Conservation (phyloP, 2,888 invertebrate genomes). For the Trichopoda pennipes region DNA sequence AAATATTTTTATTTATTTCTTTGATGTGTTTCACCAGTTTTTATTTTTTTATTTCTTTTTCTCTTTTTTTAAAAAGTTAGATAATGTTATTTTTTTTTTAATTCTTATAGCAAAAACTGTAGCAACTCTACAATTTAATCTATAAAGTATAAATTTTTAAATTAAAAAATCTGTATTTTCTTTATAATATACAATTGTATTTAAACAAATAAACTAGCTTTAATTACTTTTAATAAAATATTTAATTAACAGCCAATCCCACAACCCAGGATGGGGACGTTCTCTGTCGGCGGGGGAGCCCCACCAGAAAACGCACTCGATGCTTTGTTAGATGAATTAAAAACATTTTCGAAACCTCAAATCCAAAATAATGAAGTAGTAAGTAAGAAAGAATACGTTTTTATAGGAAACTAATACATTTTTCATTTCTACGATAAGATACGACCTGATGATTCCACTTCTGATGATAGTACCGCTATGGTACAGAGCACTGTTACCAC, state of each 20-base stretch:
- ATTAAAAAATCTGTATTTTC: slow-evolving; percentile 45
- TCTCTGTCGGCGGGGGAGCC: slow-evolving; percentile 83
- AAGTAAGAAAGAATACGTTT: neutral
- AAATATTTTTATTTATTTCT: slow-evolving; percentile 11
- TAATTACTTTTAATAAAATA: slow-evolving; percentile 19
- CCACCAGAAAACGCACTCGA: slow-evolving; percentile 96
- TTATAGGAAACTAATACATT: neutral
- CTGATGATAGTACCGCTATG: slow-evolving; percentile 81
- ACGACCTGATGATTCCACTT: slow-evolving; percentile 81
- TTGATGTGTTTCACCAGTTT: slow-evolving; percentile 12
- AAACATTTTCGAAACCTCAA: slow-evolving; percentile 91
- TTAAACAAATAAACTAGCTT: neutral
- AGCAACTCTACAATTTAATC: slow-evolving; percentile 48
- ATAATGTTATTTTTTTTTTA: slow-evolving; percentile 36
- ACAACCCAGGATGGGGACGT: slow-evolving; percentile 84
- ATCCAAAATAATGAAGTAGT: slow-evolving; percentile 78
- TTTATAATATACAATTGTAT: slow-evolving; percentile 40
- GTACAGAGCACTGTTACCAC: slow-evolving; percentile 81
- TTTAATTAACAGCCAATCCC: slow-evolving; percentile 82
- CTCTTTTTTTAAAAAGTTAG: slow-evolving; percentile 17
- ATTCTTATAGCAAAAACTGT: slow-evolving; percentile 46
- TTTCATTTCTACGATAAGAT: slow-evolving; percentile 74
- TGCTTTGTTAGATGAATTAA: slow-evolving; percentile 96
- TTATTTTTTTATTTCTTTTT: slow-evolving; percentile 34
- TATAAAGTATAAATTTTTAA: slow-evolving; percentile 19